Conservation (phyloP, 2,113 vertebrate species). For the Hymenochirus boettgeri region DNA sequence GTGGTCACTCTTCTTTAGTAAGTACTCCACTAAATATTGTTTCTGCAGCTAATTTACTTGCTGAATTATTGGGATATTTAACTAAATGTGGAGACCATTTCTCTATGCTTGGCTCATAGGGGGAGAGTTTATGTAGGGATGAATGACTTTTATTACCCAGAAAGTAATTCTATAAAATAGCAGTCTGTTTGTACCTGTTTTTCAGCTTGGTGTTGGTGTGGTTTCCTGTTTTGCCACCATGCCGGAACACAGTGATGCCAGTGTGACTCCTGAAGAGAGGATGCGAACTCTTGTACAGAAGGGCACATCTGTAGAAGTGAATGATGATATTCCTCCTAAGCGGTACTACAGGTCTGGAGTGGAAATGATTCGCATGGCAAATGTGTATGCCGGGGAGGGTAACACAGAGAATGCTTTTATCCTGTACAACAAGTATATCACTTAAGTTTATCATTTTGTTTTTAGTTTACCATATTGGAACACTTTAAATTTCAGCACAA, state of each 20-base stretch:
- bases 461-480: no score
- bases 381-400: conserved; percentile 82
- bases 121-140: no score
- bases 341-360: conserved; percentile 93
- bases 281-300: conserved; percentile 79
- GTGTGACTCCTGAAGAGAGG: conserved; percentile 78
- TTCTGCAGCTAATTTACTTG: no score
- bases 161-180: no score
- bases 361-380: conserved; percentile 92
- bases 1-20: no score
- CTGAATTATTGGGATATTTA: no score
- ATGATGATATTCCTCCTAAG: conserved; percentile 80
- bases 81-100: no score
- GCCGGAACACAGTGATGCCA: conserved; percentile 66
- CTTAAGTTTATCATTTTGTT: conserved; percentile 67
- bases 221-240: conserved; percentile 49
- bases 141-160: no score
- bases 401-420: conserved; percentile 87
- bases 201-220: not conserved
- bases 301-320: conserved; percentile 83
- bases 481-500: no score
- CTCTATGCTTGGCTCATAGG: no score
- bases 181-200: not conserved
- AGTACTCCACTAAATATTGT: no score
- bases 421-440: conserved; percentile 97